Evolutionary conservation across 2,888 invertebrate genomes (phyloP), one percentile per base, ranked within the genome.

Genomic region (Digitonthophagus gazella): DNA sequence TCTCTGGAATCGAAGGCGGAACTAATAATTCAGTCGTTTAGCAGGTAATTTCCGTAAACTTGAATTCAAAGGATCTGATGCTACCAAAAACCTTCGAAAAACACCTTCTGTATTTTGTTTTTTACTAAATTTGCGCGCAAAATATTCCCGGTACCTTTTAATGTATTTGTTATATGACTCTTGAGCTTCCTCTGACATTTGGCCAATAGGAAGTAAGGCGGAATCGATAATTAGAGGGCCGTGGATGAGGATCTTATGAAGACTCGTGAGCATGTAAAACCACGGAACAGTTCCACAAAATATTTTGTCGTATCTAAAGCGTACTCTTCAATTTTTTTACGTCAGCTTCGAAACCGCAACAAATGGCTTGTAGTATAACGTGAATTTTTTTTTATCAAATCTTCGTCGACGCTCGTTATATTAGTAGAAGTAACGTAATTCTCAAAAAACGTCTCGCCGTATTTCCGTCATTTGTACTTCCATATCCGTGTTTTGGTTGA

Each of bases 131-230:
- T 77, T 78, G 54, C 74, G 65, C 3, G 74, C 68, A 66, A 74
- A 75, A 64, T 72, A 70, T 71, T 74, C 71, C 11, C 76, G 66
- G 66, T 68, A 76, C 20, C 28, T 70, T 57, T 70, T 68, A 15
- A 68, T 15, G 2, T 57, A 16, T 58, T 72, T 72, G 75, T 76
- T 69, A 74, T 75, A 71, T 20, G 76, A 72, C 68, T 79, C 78
- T 71, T 78, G 77, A 1, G 77, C 77, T 67, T 78, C 78, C 71
- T 78, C 75, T 15, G 76, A 76, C 28, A 76, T 55, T 58, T 76
- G 73, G 18, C 76, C 75, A 18, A 77, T 75, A 64, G 78, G 75
- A 15, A 78, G 68, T 67, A 75, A 3, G 14, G 72, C 70, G n/a
- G n/a, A n/a, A n/a, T n/a, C n/a, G n/a, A n/a, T n/a, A n/a, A n/a